Base-by-base conservation (phyloP, 1,140 invertebrate species). In the Hylyphantes graminicola region DNA sequence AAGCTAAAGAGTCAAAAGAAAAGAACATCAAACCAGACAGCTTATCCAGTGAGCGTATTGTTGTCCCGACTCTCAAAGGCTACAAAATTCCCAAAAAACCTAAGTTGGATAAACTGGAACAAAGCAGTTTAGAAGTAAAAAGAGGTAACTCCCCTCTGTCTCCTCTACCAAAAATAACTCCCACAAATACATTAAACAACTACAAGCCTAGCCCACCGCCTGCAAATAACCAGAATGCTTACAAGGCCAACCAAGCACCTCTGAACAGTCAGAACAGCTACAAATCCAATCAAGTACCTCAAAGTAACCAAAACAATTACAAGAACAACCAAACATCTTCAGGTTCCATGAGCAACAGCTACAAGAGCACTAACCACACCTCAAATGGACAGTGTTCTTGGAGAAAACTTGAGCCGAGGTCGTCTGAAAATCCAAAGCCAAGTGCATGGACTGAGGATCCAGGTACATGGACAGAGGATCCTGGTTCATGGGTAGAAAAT, bases 1-100 rank as follows among this genome's bases (percentile, higher is more conserved):
- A 65, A n/a, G 15, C 67, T 61, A 13, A 13, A 7, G 80, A 83
- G 7, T 19, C 15, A 67, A 64, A 74, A n/a, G 59, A 65, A 19
- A 9, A 8, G 11, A 13, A 15, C 6, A 10, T 17, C 55, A 11
- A 17, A 15, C 11, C 48, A 53, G 63, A 74, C 13, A 59, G 75
- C 54, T 54, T 19, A 13, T 51, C 80, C 15, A 83, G 35, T 19
- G 67, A 74, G 12, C 51, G 64, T 21, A 57, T 57, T 17, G 35
- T 35, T 35, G 35, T 35, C 35, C 35, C 35, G 35, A 35, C 35
- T 5, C 51, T 83, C 2, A 70, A 72, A 0, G 72, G 72, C 9
- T 83, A 83, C 19, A 83, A 67, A 50, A 83, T 83, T 55, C 80
- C 80, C 8, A 83, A 83, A 57, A 83, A 83, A 15, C 35, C 35